These are phyloP conservation scores for Epicauta chinensis DNA, from an alignment of 1,140 invertebrate genomes.

Conservation along the genomic window DNA sequence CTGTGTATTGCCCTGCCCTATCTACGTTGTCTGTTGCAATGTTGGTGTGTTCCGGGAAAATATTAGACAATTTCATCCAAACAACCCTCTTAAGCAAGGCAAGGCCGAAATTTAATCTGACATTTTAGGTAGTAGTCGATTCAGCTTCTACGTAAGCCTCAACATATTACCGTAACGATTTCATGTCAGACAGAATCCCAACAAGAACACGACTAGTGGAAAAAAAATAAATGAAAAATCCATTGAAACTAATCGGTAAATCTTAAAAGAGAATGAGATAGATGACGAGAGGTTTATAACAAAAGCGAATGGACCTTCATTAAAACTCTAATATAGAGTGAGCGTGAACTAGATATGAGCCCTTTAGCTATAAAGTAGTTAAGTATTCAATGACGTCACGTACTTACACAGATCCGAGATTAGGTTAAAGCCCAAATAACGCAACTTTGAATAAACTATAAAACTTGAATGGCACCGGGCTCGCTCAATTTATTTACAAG, in stretches of 20 bases:
- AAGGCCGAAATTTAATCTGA: slow-evolving; percentile 14
- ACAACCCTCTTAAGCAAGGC: slow-evolving; percentile 12
- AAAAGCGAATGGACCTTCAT: slow-evolving; percentile 1
- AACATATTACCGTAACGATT: slow-evolving; percentile 6
- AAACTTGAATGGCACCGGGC: slow-evolving; percentile 11
- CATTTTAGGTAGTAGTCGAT: slow-evolving; percentile 10
- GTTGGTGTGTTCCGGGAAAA: slow-evolving; percentile 7
- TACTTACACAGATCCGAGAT: slow-evolving; percentile 12
- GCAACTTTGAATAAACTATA: slow-evolving; percentile 10
- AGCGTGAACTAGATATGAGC: slow-evolving; percentile 6
- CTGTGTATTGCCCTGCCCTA: not conserved
- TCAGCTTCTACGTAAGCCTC: not conserved
- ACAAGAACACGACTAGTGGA: slow-evolving; percentile 2
- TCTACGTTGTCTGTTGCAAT: slow-evolving; percentile 3
- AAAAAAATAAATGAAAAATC: not conserved
- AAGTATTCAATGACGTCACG: slow-evolving; percentile 15
- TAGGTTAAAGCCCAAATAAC: slow-evolving; percentile 10
- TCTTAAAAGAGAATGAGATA: no score
- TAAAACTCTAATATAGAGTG: slow-evolving; percentile 9
- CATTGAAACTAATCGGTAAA: not conserved
- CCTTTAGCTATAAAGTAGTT: slow-evolving; percentile 8
- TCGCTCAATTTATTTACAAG: slow-evolving; percentile 11
- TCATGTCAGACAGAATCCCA: not conserved
- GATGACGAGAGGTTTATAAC: not conserved
- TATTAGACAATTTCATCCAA: slow-evolving; percentile 16